Base-by-base conservation (phyloP, 2,113 vertebrate genomes). In the Heterotilapia buettikoferi region DNA sequence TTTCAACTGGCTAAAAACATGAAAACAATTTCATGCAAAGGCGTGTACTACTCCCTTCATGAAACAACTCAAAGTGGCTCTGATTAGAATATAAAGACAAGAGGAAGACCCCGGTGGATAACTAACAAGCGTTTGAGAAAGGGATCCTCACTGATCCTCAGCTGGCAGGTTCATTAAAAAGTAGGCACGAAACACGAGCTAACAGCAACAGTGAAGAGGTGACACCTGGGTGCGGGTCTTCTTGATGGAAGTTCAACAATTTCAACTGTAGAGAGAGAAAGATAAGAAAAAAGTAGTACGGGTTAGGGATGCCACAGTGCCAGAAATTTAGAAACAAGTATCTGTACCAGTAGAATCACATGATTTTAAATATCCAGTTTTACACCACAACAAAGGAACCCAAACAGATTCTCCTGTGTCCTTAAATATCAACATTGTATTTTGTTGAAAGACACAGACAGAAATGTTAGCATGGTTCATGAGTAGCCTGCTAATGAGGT, bases 141-240 rank as follows among this genome's bases (percentile, higher is more conserved):
- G 19, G 61, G 61, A 66, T 66, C 33, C 61, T 38, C 38, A 4
- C n/a, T 26, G 66, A 40, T 71, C 38, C 3, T 43, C 66, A 43
- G 38, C 66, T 71, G 38, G 66, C 66, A 16, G 66, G n/a, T 71
- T 71, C 38, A 24, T 43, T 9, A 24, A 71, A 71, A 43, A 40
- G 63, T 68, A 68, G 11, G 33, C 0, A 21, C 11, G 1, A 40
- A 68, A 68, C 33, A 40, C 19, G 3, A 21, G 19, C 12, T 24
- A 71, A 71, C 7, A 43, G 38, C 38, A 26, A 71, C 38, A 43
- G 36, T 71, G 38, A 71, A 43, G 7, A 26, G 38, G 38, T 71
- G 36, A 43, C 38, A 43, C 66, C n/a, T 71, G n/a, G 0, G 38
- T 71, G 33, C 7, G 5, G 66, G 12, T 2, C 66, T 71, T 71